Base-by-base conservation (phyloP, 1,140 invertebrate genomes). In the Calosoma granatense region DNA sequence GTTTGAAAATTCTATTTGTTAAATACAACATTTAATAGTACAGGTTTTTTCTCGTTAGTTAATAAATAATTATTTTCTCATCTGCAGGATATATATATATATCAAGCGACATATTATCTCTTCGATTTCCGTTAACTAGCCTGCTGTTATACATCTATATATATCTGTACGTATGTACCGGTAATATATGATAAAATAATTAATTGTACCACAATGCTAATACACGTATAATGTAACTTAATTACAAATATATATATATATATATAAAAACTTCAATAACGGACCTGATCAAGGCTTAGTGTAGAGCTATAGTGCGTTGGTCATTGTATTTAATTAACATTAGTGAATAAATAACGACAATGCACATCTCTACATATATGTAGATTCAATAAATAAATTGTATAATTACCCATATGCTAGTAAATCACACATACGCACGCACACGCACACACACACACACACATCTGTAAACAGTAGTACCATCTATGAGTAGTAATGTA, bases 231-330 rank as follows among this genome's bases (percentile, higher is more conserved):
- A 36, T 36, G 26, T 36, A 36, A 36, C 26, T 36, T 36, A 9
- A 36, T n/a, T 36, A 36, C n/a, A 36, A 36, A n/a, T n/a, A 36
- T n/a, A 36, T 36, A n/a, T n/a, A 36, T 36, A n/a, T n/a, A 36
- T 36, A 36, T 36, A 36, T 36, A n/a, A 36, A 36, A 36, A 36
- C 6, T 6, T 36, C 26, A 36, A n/a, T 36, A 36, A 36, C 26
- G 26, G 26, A n/a, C n/a, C 26, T 36, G 26, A 36, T 36, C 26
- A 36, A 6, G 26, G 26, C 26, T 36, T 36, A 36, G n/a, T 9
- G n/a, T n/a, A 36, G 26, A 6, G n/a, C 26, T 36, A 36, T 36
- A 6, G 26, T 6, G 6, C 26, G 26, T 36, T n/a, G n/a, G 6
- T n/a, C 26, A 36, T 36, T 36, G 26, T 36, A 36, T 36, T 36